Evolutionary conservation across 1,140 invertebrate genomes (phyloP), one percentile per base, ranked within the genome.

Genomic region (Ganaspis sp.): DNA sequence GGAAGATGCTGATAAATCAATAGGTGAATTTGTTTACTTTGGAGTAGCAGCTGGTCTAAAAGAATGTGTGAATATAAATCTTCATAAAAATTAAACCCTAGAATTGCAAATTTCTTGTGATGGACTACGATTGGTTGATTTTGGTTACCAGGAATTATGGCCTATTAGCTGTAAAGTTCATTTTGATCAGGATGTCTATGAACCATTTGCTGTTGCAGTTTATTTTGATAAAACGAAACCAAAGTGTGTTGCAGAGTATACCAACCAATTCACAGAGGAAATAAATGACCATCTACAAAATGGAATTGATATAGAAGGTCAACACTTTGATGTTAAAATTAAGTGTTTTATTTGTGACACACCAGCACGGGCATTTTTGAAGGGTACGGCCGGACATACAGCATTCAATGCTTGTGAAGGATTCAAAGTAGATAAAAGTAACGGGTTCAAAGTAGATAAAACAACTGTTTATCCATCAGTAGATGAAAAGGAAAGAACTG

Each of bases 21-120:
- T 23, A 1, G 74, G 73, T 26, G 53, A 78, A 76, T 74, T 78
- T 21, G 76, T 76, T 3, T 76, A 70, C 58, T 74, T 81, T 53
- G 74, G 76, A 1, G 74, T 78, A 45, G 19, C 1, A 69, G 8
- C 73, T 69, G 42, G 71, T n/a, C 19, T 78, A 4, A 42, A 64
- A 71, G 12, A n/a, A 3, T 78, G 40, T 37, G 15, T 74, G 8
- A 78, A 75, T 71, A 6, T 15, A 69, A 37, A 17, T 5, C 0
- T 71, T 19, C 71, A 78, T 69, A 12, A 72, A 21, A 42, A 72
- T 69, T 2, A 34, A 29, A 2, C 29, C 5, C 38, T 75, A n/a
- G 69, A 74, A 15, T 53, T 71, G 19, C 69, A 74, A 71, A 64
- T 78, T 72, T 71, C 71, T 34, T 37, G 58, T n/a, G 77, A 79